phyloP scores from a whole-genome alignment of 1,140 invertebrate species.

The Saccostrea echinata region DNA sequence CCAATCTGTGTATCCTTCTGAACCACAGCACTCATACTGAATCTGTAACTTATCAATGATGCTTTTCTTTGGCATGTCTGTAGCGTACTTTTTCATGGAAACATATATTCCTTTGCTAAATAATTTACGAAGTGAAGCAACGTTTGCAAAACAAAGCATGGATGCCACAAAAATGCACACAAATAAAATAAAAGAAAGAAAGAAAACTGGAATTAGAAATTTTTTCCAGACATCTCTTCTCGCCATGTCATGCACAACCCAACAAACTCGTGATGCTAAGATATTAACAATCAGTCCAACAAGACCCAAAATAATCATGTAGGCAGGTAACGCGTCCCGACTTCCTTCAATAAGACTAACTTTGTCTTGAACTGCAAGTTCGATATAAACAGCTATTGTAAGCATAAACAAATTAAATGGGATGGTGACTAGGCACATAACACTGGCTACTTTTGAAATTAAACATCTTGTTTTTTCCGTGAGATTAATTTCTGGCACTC shows the following conservation, averaged over 20 bases:
- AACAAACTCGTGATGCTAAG: constrained; percentile 60
- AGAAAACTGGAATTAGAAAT: constrained; percentile 55
- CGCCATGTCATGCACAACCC: constrained; percentile 42
- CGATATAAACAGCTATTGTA: constrained; percentile 54
- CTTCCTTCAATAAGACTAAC: constrained; percentile 61
- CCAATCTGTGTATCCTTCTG: constrained; percentile 70
- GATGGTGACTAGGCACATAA: constrained; percentile 52
- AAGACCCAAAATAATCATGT: constrained; percentile 58
- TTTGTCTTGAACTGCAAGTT: constrained; percentile 55
- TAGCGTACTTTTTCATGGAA: constrained; percentile 65
- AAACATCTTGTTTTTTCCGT: constrained; percentile 51
- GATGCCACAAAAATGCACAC: constrained; percentile 56
- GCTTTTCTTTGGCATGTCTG: constrained; percentile 60
- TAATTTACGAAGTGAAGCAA: constrained; percentile 57
- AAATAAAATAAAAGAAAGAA: constrained; percentile 54
- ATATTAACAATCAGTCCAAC: constrained; percentile 55
- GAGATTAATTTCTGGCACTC: constrained; percentile 52
- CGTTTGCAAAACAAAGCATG: constrained; percentile 63
- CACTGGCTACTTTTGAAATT: constrained; percentile 50
- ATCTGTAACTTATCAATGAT: constrained; percentile 71
- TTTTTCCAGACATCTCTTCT: constrained; percentile 55
- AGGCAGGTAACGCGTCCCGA: constrained; percentile 55
- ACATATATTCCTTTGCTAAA: constrained; percentile 61
- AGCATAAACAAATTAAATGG: constrained; percentile 58
- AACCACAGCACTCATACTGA: constrained; percentile 72